A percentile compares a stretch with the other conserved stretches of the same genome.
These are phyloP conservation scores for Hydrophis major DNA, from an alignment of 2,797 vertebrate genomes.

Conservation along the genomic window DNA sequence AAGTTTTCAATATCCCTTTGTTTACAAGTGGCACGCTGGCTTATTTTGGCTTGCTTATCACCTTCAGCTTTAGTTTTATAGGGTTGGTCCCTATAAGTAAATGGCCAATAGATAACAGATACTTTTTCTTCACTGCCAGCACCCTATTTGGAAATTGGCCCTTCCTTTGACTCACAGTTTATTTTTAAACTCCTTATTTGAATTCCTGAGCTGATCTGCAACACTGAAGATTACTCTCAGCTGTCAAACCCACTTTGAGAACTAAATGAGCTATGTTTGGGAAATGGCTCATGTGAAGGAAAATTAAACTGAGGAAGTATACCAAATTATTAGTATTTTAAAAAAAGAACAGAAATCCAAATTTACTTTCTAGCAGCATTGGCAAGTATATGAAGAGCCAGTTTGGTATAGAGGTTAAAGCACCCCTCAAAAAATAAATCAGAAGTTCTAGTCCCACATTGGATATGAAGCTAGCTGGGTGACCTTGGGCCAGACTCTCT, in stretches of 20 bases:
- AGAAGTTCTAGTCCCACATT: not conserved
- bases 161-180: slow-evolving; percentile 41
- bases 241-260: slow-evolving; percentile 39
- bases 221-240: slow-evolving; percentile 21
- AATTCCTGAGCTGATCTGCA: slow-evolving; percentile 52
- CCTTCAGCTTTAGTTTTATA: slow-evolving; percentile 23
- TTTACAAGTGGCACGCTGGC: not conserved
- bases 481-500: not conserved
- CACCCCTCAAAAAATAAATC: not conserved
- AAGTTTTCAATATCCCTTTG: not conserved
- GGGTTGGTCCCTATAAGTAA: slow-evolving; percentile 53
- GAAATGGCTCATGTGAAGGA: not conserved
- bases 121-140: slow-evolving; percentile 40
- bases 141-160: slow-evolving; percentile 50
- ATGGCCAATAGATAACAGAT: slow-evolving; percentile 26
- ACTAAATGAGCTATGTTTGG: slow-evolving; percentile 17
- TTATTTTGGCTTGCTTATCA: not conserved
- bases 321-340: slow-evolving; percentile 14
- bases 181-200: slow-evolving; percentile 56
- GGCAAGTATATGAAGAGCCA: not conserved
- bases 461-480: not conserved
- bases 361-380: not conserved
- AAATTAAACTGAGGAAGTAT: slow-evolving; percentile 26
- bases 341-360: slow-evolving; percentile 13
- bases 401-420: not conserved